A percentile compares a stretch with the other conserved stretches of the same genome.
Evolutionary conservation across 37 sponge, comb jelly and placozoan genomes (phyloP).

Genomic region (Aplysina aerophoba): DNA sequence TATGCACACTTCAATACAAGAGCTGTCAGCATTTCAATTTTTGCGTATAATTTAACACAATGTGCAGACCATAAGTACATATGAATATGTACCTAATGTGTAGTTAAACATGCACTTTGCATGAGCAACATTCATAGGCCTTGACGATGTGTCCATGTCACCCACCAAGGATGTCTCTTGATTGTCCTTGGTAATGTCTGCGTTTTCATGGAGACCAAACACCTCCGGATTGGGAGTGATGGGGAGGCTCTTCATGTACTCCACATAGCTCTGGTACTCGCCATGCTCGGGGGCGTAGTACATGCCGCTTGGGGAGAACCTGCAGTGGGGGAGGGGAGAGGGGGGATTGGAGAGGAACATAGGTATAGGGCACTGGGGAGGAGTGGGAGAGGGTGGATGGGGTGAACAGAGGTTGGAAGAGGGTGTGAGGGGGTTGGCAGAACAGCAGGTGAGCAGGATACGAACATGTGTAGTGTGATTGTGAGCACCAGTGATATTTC

Average conservation of each 20-base stretch:
- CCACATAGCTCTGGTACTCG: conserved; percentile 85
- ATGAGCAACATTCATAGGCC: no score
- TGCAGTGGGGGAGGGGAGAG: background rate
- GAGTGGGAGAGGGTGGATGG: no score
- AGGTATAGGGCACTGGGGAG: background rate
- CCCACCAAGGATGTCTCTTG: conserved; percentile 85
- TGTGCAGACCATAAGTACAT: no score
- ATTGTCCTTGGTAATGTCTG: conserved; percentile 99
- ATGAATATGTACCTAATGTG: background rate
- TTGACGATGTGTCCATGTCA: background rate
- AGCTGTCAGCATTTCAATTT: no score
- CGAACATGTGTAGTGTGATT: no score
- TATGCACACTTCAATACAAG: no score
- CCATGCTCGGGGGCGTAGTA: conserved; percentile 92
- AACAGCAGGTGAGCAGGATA: no score
- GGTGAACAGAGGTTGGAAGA: no score
- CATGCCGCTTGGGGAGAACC: conserved; percentile 93
- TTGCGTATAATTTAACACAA: no score
- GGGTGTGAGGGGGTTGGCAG: no score
- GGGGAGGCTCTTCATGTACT: conserved; percentile 90
- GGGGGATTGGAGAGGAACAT: background rate
- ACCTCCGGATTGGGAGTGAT: conserved; percentile 97
- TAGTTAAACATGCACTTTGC: no score
- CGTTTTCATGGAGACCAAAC: conserved; percentile 98
- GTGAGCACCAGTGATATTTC: no score